Conservation (phyloP, 2,888 invertebrate species). For the Eilema caniola region DNA sequence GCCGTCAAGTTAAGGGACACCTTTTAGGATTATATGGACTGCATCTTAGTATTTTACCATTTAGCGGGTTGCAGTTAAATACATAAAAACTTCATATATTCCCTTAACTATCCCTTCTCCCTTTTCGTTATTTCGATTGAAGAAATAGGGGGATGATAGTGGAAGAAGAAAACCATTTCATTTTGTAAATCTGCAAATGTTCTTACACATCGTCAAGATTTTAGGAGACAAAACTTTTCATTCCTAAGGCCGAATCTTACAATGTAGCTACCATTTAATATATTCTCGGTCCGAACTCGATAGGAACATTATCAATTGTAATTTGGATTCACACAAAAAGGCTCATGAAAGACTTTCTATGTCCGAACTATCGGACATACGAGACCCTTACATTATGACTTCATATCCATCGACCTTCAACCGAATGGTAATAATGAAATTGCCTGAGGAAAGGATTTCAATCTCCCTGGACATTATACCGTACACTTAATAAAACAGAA, state of each 20-base stretch:
- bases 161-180: no score
- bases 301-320: conserved; percentile 25
- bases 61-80: no score
- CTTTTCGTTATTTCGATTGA: no score
- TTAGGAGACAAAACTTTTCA: not conserved
- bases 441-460: conserved; percentile 10
- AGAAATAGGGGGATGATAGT: no score
- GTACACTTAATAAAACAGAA: not conserved
- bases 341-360: conserved; percentile 21
- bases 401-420: conserved; percentile 12
- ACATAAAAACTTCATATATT: no score
- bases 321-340: conserved; percentile 19
- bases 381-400: conserved; percentile 21
- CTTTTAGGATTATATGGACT: no score
- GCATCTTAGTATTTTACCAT: no score
- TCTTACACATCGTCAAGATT: not conserved
- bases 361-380: conserved; percentile 12
- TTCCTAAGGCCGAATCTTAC: not conserved
- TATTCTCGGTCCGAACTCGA: not conserved
- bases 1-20: no score
- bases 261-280: not conserved
- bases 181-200: not conserved
- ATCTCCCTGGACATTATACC: not conserved
- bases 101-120: no score
- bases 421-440: conserved; percentile 21